Conservation (phyloP, 2,113 vertebrate genomes). For the Strix uralensis region DNA sequence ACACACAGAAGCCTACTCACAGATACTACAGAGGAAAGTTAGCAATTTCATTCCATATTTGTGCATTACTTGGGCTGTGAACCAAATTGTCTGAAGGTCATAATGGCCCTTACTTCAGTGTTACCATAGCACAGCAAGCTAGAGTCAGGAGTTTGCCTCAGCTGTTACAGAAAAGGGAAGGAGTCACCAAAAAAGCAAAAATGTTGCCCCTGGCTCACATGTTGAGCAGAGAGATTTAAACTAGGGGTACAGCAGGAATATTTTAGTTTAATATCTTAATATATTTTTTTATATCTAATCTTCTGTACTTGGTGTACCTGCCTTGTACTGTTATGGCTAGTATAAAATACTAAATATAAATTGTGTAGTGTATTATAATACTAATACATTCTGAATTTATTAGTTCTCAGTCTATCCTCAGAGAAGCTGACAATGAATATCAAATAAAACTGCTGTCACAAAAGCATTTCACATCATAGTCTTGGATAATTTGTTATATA, state of each 20-base stretch:
- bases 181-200: not conserved
- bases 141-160: not conserved
- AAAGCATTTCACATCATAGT: constrained; percentile 35
- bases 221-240: not conserved
- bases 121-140: not conserved
- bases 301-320: not conserved
- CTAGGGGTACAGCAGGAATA: not conserved
- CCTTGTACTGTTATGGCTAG: not conserved
- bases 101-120: not conserved
- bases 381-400: constrained; percentile 45
- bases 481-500: constrained; percentile 42
- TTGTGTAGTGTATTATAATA: constrained; percentile 22
- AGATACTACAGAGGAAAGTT: not conserved
- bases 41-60: not conserved
- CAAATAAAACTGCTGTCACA: constrained; percentile 12
- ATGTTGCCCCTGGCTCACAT: not conserved
- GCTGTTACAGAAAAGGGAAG: not conserved
- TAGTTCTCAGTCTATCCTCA: constrained; percentile 33
- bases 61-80: not conserved
- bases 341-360: constrained; percentile 27
- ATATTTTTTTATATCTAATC: not conserved
- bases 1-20: not conserved
- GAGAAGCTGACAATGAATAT: constrained; percentile 50
- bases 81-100: not conserved
- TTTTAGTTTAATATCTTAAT: not conserved